Conservation (phyloP, 2,113 vertebrate genomes). For the Nycticryphes semicollaris region DNA sequence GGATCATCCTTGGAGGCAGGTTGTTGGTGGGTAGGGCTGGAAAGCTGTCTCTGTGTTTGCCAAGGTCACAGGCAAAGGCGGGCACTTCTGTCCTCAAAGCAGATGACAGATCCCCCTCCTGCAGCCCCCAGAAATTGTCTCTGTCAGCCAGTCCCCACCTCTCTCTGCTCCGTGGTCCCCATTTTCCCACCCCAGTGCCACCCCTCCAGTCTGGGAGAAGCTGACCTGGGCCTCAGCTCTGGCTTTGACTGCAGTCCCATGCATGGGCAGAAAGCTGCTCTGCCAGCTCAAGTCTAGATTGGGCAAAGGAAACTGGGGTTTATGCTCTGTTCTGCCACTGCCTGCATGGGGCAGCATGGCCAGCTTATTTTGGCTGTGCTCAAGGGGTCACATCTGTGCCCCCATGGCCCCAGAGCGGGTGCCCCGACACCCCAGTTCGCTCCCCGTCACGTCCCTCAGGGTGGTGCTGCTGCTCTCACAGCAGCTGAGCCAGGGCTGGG, state of each 20-base stretch:
- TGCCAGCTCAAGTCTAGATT: background rate
- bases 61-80: background rate
- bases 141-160: background rate
- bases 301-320: fast-evolving
- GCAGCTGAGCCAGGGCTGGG: background rate
- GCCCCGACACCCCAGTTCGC: background rate
- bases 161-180: fast-evolving
- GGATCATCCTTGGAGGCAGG: background rate
- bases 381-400: background rate
- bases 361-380: fast-evolving
- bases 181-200: fast-evolving
- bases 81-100: background rate
- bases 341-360: fast-evolving
- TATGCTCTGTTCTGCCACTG: background rate
- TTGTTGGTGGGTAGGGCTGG: fast-evolving
- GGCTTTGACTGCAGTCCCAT: fast-evolving
- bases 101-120: background rate
- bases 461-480: conserved; percentile 61
- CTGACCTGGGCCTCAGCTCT: background rate
- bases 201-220: background rate
- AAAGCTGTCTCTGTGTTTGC: background rate
- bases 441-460: conserved; percentile 27
- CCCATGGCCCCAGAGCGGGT: fast-evolving
- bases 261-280: background rate
- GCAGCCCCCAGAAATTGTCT: fast-evolving